Evolutionary conservation across 2,888 invertebrate species (phyloP).

Genomic region (Meteorus cinctellus): DNA sequence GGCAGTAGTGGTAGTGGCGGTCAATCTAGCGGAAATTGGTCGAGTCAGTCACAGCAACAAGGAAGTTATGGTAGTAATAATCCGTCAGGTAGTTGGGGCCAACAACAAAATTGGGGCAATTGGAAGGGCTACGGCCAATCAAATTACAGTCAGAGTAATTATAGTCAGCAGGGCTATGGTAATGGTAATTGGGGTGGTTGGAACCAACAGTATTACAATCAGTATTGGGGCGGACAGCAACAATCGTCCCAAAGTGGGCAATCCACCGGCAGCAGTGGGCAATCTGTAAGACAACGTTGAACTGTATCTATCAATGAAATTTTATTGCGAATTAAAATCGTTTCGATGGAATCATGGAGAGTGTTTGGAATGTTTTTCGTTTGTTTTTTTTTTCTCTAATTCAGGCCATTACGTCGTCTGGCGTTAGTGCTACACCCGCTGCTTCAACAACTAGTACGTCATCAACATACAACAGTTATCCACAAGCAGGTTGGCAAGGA

Average conservation of each 20-base stretch:
- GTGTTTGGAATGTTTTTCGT: constrained; percentile 20
- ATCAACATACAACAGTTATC: constrained; percentile 57
- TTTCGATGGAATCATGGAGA: constrained; percentile 3
- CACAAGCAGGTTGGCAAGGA: constrained; percentile 57
- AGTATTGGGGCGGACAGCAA: constrained; percentile 70
- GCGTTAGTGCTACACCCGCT: constrained; percentile 53
- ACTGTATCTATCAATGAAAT: constrained; percentile 23
- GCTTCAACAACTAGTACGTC: constrained; percentile 54
- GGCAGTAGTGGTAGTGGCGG: constrained; percentile 46
- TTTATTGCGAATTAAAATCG: constrained; percentile 15
- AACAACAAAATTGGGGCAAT: constrained; percentile 57
- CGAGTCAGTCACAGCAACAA: constrained; percentile 57
- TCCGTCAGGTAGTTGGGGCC: constrained; percentile 59
- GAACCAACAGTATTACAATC: constrained; percentile 71
- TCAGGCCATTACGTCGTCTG: constrained; percentile 55
- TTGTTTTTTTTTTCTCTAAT: constrained; percentile 43
- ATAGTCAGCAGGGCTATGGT: constrained; percentile 61
- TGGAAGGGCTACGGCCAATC: constrained; percentile 68
- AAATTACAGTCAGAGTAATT: constrained; percentile 58
- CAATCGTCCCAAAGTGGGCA: constrained; percentile 57
- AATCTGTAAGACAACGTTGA: constrained; percentile 45
- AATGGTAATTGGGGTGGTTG: constrained; percentile 70
- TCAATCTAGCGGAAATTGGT: constrained; percentile 47
- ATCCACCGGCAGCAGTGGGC: constrained; percentile 49
- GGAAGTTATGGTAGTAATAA: constrained; percentile 52